Percentiles rank a stretch among this genome's conserved stretches.
These are phyloP conservation scores for Heterohyrax brucei DNA, from an alignment of 2,797 vertebrate species.

Conservation along the genomic window DNA sequence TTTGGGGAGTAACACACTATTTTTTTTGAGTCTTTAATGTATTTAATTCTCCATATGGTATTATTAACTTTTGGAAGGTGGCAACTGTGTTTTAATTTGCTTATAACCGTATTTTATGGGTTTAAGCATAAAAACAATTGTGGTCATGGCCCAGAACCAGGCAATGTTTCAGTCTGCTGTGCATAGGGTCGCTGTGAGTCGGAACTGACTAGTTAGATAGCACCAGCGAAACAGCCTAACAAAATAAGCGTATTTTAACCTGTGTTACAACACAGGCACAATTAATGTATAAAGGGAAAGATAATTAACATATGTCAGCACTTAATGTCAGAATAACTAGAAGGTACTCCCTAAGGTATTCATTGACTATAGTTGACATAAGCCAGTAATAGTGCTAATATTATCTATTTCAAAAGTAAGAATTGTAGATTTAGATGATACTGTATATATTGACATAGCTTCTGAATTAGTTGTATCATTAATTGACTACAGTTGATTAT, in stretches of 20 bases:
- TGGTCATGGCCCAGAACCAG: too few relatives aligned
- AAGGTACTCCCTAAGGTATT: slow-evolving; percentile 11
- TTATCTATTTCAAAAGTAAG: slow-evolving; percentile 29
- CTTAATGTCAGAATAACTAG: background rate
- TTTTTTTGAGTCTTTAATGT: background rate
- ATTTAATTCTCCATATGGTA: slow-evolving; percentile 54
- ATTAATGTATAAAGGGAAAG: slow-evolving; percentile 6
- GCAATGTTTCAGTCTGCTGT: too few relatives aligned
- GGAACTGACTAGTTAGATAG: too few relatives aligned
- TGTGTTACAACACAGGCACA: background rate
- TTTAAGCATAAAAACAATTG: too few relatives aligned
- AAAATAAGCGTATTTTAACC: background rate
- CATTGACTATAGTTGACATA: background rate
- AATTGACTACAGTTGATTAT: slow-evolving; percentile 7
- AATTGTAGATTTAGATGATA: background rate
- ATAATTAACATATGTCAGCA: slow-evolving; percentile 40
- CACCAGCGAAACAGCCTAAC: too few relatives aligned
- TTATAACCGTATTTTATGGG: slow-evolving; percentile 2
- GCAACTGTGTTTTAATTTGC: slow-evolving; percentile 17
- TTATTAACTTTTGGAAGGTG: slow-evolving; percentile 45
- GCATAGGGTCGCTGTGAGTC: too few relatives aligned
- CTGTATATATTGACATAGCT: background rate
- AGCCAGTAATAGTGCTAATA: background rate
- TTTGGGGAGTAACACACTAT: background rate
- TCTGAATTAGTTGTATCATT: slow-evolving; percentile 20